Percentiles rank a stretch among this genome's conserved stretches.
Conservation (phyloP, 2,113 vertebrate species). For the Pelecanus crispus region DNA sequence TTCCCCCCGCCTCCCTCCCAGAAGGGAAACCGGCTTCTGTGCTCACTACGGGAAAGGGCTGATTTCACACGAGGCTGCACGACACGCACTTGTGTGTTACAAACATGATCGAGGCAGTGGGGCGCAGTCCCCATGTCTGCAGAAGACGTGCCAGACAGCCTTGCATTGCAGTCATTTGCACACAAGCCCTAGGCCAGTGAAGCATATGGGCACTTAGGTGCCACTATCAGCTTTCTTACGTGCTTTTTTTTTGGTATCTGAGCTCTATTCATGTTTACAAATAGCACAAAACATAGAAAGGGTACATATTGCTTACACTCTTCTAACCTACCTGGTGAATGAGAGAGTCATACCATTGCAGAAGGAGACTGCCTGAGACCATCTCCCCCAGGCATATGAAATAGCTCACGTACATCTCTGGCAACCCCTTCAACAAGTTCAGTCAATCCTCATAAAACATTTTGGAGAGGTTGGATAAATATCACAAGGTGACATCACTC, state of each 20-base stretch:
- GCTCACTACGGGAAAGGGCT: neutral
- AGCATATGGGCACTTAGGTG: neutral
- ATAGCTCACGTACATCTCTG: neutral
- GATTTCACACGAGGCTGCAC: neutral
- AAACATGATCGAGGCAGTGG: fast-evolving
- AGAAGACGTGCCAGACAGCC: neutral
- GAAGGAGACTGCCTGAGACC: neutral
- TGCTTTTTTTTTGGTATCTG: fast-evolving
- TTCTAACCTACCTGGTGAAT: neutral
- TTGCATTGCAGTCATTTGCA: neutral
- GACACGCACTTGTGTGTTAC: fast-evolving
- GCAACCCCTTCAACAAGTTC: neutral
- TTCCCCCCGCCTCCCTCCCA: neutral
- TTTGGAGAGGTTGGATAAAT: neutral
- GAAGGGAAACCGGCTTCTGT: neutral
- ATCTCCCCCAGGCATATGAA: neutral
- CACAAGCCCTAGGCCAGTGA: neutral
- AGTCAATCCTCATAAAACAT: neutral
- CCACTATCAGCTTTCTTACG: neutral
- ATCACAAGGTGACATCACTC: neutral
- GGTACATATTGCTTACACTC: neutral
- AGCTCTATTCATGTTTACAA: neutral
- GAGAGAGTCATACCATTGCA: neutral
- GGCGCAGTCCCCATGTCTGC: fast-evolving
- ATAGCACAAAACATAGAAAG: neutral